A percentile compares a stretch with the other conserved stretches of the same genome.
These are phyloP conservation scores for Chaetodon auriga DNA, from an alignment of 2,113 vertebrate genomes.

Conservation along the genomic window DNA sequence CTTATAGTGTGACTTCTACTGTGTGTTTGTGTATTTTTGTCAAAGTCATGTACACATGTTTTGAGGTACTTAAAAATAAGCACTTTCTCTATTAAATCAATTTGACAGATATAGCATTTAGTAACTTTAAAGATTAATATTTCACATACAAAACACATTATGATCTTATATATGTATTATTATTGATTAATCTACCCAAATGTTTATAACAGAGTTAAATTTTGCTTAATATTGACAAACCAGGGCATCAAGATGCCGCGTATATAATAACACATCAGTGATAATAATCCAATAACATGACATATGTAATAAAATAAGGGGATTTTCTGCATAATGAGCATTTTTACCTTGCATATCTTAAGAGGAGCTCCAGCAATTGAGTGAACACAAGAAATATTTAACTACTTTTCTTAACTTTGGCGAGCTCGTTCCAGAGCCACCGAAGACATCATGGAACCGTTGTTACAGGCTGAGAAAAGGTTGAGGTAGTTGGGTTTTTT, in stretches of 20 bases:
- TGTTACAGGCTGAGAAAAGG: too few species aligned
- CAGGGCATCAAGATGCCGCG: not conserved
- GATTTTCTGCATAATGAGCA: not conserved
- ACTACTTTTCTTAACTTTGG: too few species aligned
- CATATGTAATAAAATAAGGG: not conserved
- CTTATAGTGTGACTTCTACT: not conserved
- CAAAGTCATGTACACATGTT: not conserved
- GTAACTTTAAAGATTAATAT: not conserved
- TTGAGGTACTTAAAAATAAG: not conserved
- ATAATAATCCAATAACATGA: not conserved
- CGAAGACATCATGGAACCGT: too few species aligned
- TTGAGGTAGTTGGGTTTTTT: too few species aligned
- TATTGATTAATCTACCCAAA: not conserved
- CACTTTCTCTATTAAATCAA: not conserved
- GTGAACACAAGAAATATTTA: too few species aligned
- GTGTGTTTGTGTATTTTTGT: not conserved
- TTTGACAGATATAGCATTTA: not conserved
- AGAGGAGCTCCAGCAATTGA: too few species aligned
- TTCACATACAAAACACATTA: not conserved
- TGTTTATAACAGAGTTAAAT: not conserved
- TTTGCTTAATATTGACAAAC: not conserved
- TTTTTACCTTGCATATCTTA: too few species aligned
- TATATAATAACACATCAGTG: not conserved
- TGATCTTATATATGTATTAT: not conserved
- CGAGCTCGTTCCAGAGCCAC: too few species aligned